These are phyloP conservation scores for Plecturocebus donacophilus DNA, from an alignment of 2,113 vertebrate species.

Conservation along the genomic window DNA sequence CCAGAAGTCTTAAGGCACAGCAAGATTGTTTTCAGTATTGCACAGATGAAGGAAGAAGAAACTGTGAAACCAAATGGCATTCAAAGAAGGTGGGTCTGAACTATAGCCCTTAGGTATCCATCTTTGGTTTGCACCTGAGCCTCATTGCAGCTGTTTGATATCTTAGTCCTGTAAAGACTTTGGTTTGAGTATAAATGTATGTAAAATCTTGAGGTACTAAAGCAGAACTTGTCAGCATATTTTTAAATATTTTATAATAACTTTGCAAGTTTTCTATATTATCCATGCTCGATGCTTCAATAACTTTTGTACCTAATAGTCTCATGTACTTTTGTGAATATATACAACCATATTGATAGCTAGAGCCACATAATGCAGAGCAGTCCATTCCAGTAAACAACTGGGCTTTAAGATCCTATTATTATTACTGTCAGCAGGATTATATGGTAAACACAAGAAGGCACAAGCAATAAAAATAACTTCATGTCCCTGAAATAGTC, in stretches of 20 bases:
- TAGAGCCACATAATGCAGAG: neutral
- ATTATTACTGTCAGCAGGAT: neutral
- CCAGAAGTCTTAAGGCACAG: neutral
- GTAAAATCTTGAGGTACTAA: neutral
- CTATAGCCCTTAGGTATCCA: no score
- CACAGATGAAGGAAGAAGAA: neutral
- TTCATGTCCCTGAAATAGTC: neutral
- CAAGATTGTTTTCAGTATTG: neutral
- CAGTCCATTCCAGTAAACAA: neutral
- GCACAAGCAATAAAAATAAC: conserved; percentile 35
- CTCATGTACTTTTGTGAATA: neutral
- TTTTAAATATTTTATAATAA: conserved; percentile 1
- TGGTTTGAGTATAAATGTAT: neutral
- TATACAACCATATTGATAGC: neutral
- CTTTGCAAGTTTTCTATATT: neutral
- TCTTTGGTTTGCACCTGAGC: neutral
- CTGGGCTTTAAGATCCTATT: neutral
- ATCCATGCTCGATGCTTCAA: neutral
- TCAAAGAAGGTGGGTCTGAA: neutral
- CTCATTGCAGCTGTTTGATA: neutral
- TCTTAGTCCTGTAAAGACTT: neutral
- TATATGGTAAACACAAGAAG: neutral
- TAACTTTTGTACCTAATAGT: neutral
- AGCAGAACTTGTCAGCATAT: neutral
- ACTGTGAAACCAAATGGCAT: neutral